These are phyloP conservation scores for Catonia carolina DNA, from an alignment of 2,888 invertebrate genomes.

Conservation along the genomic window DNA sequence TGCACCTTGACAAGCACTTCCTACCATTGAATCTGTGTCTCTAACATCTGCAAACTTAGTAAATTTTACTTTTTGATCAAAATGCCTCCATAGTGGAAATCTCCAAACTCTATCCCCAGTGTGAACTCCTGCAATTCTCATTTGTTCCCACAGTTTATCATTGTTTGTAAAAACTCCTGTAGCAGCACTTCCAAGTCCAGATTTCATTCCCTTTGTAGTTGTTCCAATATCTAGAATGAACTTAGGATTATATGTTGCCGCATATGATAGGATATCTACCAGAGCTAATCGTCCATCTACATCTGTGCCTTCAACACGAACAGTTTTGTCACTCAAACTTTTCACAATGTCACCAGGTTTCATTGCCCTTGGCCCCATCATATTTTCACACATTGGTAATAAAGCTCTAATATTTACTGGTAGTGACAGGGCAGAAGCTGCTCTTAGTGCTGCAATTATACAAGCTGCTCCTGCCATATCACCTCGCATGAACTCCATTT, in stretches of 20 bases:
- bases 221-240: conserved; percentile 73
- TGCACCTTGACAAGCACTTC: neutral
- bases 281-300: conserved; percentile 73
- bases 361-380: conserved; percentile 70
- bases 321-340: conserved; percentile 67
- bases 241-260: conserved; percentile 64
- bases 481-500: conserved; percentile 65
- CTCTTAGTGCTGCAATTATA: conserved; percentile 61
- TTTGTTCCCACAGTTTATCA: conserved; percentile 57
- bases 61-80: neutral
- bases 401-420: conserved; percentile 68
- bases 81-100: conserved; percentile 53
- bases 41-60: neutral
- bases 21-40: neutral
- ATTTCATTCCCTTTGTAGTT: conserved; percentile 61
- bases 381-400: conserved; percentile 71
- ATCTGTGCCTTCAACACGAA: conserved; percentile 68
- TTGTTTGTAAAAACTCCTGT: conserved; percentile 68
- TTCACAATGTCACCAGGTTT: conserved; percentile 71
- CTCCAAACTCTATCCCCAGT: conserved; percentile 79
- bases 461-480: conserved; percentile 85
- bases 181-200: conserved; percentile 59
- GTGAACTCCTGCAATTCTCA: conserved; percentile 59
- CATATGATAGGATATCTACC: conserved; percentile 74
- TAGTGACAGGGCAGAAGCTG: conserved; percentile 60